Conservation (phyloP, 2,888 invertebrate species). For the Aromia moschata region DNA sequence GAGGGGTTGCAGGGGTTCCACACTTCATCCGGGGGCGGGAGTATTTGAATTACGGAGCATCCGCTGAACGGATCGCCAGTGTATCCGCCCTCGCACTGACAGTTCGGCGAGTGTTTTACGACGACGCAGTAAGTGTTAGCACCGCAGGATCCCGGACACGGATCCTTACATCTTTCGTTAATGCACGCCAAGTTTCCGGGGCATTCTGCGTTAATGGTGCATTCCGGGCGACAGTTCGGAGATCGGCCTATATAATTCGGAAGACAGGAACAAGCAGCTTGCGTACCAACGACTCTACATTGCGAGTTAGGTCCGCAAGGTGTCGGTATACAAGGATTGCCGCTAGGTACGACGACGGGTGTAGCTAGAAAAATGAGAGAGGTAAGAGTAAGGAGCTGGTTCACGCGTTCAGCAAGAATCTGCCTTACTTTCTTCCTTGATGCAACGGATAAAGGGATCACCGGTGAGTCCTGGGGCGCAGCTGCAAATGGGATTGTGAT, state of each 20-base stretch:
- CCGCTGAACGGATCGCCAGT: constrained; percentile 87
- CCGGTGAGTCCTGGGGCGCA: constrained; percentile 79
- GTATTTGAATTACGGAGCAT: constrained; percentile 63
- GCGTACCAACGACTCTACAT: constrained; percentile 79
- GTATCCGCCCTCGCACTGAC: constrained; percentile 81
- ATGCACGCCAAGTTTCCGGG: constrained; percentile 84
- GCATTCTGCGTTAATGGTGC: constrained; percentile 86
- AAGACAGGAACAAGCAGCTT: constrained; percentile 82
- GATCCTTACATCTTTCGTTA: constrained; percentile 82
- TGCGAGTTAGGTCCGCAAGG: constrained; percentile 88
- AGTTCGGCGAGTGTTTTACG: constrained; percentile 84
- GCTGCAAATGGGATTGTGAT: constrained; percentile 86
- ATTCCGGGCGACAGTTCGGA: constrained; percentile 88
- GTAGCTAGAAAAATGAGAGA: constrained; percentile 63
- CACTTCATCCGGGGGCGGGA: constrained; percentile 67
- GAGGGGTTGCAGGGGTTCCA: constrained; percentile 85
- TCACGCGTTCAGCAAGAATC: constrained; percentile 18
- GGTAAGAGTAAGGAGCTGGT: not conserved
- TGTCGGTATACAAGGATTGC: constrained; percentile 82
- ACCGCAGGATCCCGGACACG: constrained; percentile 88
- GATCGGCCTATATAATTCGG: constrained; percentile 83
- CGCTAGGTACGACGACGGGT: constrained; percentile 65
- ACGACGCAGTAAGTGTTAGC: constrained; percentile 80
- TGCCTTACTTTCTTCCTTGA: constrained; percentile 65
- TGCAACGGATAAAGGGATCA: constrained; percentile 82